phyloP scores from a whole-genome alignment of 2,888 invertebrate species.

The Caenorhabditis panamensis region DNA sequence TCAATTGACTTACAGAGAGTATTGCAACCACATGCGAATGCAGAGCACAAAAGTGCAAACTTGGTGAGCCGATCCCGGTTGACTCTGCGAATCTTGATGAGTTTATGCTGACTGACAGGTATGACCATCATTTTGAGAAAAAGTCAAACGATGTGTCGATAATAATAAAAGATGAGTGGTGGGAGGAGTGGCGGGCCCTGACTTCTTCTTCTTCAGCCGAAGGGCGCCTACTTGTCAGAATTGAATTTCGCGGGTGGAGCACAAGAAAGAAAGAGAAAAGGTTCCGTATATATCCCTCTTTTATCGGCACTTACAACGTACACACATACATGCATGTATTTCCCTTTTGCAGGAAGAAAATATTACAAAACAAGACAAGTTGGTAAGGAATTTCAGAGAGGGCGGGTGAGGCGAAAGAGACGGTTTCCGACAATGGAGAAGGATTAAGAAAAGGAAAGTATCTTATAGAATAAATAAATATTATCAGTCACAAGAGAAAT shows the following conservation, averaged over 20 bases:
- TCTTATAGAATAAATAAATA: background rate
- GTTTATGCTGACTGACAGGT: constrained; percentile 78
- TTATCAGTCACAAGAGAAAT: background rate
- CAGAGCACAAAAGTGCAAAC: constrained; percentile 71
- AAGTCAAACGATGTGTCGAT: constrained; percentile 1
- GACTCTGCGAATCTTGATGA: constrained; percentile 78
- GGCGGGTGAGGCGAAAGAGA: background rate
- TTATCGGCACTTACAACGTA: constrained; percentile 53
- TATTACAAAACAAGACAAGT: constrained; percentile 3
- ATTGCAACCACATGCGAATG: constrained; percentile 70
- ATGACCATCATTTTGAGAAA: constrained; percentile 75
- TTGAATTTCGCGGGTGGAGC: constrained; percentile 40
- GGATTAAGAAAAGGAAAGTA: background rate
- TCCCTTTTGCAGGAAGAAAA: constrained; percentile 4
- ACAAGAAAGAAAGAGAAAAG: constrained; percentile 11
- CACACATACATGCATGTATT: constrained; percentile 28
- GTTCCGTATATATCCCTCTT: constrained; percentile 56
- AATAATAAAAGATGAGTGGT: constrained; percentile 1
- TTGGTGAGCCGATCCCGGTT: constrained; percentile 75
- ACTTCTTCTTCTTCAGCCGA: constrained; percentile 40
- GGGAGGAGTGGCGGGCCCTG: background rate
- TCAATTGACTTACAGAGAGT: constrained; percentile 64
- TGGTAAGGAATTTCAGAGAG: background rate
- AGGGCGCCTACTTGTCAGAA: constrained; percentile 24
- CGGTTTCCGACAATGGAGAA: background rate